Base-by-base conservation (phyloP, 2,113 vertebrate species). In the Centrocercus urophasianus region DNA sequence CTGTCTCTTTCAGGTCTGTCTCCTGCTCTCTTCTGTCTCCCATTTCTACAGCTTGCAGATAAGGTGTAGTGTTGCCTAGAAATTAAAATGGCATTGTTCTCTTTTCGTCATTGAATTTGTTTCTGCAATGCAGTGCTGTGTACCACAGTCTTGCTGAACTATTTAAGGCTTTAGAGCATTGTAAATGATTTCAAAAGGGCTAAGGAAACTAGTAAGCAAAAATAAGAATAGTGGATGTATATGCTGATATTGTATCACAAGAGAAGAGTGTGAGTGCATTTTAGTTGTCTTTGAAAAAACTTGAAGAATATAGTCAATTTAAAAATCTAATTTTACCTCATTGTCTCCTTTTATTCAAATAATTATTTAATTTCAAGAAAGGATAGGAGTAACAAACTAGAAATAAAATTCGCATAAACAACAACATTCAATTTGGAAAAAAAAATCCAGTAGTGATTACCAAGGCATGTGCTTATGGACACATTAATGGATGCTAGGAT, bases 201-300 rank as follows among this genome's bases (percentile, higher is more conserved):
- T 54, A 48, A 79, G 30, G 30, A 47, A 74, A 32, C 22, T 43
- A 47, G 8, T 42, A 69, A 72, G 32, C 0, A 2, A 85, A 56
- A 47, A 34, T 88, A 81, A 45, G 13, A 65, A n/a, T 19, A 83
- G 18, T 74, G 69, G 54, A 28, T 70, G 10, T 54, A 81, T 59
- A 47, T 4, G 6, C 59, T 38, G 66, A 72, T 69, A 2, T 70
- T 65, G 40, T 82, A 28, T 74, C 42, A 9, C 85, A 85, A 85
- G 8, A 65, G 34, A 75, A 88, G 61, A 74, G 63, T 24, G 32
- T 78, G 45, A 83, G 73, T 91, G 64, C 82, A 59, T 59, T 86
- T 59, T 93, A 83, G 82, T 72, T 92, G 64, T 87, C 73, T 69
- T 80, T 59, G 63, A 76, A 86, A 83, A 83, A 89, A 36, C 6